Evolutionary conservation across 2,888 invertebrate species (phyloP), one percentile per base, ranked within the genome.

Genomic region (Pammene fasciana): DNA sequence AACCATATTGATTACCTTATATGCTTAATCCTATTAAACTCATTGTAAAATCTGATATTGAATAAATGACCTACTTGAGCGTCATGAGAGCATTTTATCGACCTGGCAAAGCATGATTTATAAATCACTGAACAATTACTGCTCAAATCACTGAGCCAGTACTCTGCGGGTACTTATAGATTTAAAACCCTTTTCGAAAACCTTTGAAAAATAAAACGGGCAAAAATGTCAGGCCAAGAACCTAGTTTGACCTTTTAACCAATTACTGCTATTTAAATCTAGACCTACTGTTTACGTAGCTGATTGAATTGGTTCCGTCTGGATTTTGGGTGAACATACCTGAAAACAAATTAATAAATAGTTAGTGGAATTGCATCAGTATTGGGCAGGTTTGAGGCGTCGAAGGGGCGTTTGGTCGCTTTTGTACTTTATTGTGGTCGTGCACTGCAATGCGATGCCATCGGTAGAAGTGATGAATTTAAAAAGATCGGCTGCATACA

Each of bases 41-140:
- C 36, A 6, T 38, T 38, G 9, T 38, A 7, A 38, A 9, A 7
- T 38, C 38, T 9, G 7, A 9, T 38, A 11, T 43, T 43, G 11
- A 43, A 5, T 11, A 11, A 11, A 43, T 34, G 18, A 50, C 38
- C 16, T 41, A 41, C n/a, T 18, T 18, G 10, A 13, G 13, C 38
- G 14, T 38, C 5, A 1, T 18, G 2, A 4, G 61, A 45, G 10
- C 57, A 26, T 62, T 50, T 13, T 18, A 50, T 38, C 38, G 38
- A 16, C 16, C 50, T 50, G 18, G 50, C 18, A 61, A 61, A 50
- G 61, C 61, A 50, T 61, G 18, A 50, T 62, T 62, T 50, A 61
- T 61, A 50, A 62, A 62, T 62, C 61, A 41, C n/a, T 62, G 61
- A 62, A 50, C 50, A 62, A 62, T 62, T 50, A 62, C 50, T 50